Percentiles rank a stretch among this genome's conserved stretches.
Conservation (phyloP, 2,888 invertebrate species). For the Conistra vaccinii region DNA sequence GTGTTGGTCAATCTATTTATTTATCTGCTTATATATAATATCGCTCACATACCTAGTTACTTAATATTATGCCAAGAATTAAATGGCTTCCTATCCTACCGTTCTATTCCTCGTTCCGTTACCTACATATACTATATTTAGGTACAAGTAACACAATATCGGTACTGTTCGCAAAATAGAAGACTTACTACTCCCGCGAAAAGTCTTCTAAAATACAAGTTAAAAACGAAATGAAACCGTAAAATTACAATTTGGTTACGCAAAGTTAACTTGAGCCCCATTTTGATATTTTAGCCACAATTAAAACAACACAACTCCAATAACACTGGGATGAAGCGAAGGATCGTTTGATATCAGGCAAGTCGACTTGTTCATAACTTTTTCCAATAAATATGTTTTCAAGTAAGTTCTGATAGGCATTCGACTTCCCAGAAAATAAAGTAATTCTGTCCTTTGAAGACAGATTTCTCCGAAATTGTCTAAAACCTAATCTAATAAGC, state of each 20-base stretch:
- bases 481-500: constrained; percentile 32
- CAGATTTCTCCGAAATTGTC: constrained; percentile 20
- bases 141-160: constrained; percentile 5
- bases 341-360: constrained; percentile 49
- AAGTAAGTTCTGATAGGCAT: constrained; percentile 15
- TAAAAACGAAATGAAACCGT: constrained; percentile 44
- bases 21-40: background rate
- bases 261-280: constrained; percentile 57
- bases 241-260: constrained; percentile 38
- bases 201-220: background rate
- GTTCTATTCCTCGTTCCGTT: background rate
- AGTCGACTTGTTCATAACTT: constrained; percentile 36
- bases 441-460: constrained; percentile 32
- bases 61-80: background rate
- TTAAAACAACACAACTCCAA: constrained; percentile 67
- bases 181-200: background rate
- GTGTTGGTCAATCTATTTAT: no score
- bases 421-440: constrained; percentile 25
- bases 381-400: constrained; percentile 30
- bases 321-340: constrained; percentile 48
- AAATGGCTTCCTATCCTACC: constrained; percentile 5
- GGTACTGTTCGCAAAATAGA: background rate
- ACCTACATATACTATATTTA: background rate
- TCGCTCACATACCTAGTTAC: no score
- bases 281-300: constrained; percentile 73